phyloP scores from a whole-genome alignment of 1,140 invertebrate genomes.

The Chironomus striatipennis region DNA sequence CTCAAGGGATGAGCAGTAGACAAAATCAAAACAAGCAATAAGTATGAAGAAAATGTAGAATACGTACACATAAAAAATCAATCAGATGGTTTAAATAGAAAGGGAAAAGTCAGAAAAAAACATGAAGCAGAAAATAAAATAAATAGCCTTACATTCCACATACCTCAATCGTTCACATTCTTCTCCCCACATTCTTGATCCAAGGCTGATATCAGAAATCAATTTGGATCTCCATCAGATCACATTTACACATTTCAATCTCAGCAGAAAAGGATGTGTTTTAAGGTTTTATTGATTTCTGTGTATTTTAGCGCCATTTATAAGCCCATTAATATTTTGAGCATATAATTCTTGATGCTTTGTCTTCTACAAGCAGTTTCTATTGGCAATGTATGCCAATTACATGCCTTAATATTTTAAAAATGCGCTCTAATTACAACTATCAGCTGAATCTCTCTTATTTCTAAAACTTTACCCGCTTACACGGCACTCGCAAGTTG shows the following conservation, averaged over 20 bases:
- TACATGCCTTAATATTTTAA: too few relatives aligned
- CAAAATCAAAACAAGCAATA: too few relatives aligned
- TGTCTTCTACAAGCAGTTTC: too few relatives aligned
- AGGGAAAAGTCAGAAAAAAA: neutral
- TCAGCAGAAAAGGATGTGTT: neutral
- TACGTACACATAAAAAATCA: neutral
- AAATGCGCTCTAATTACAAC: too few relatives aligned
- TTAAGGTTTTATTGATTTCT: slow-evolving; percentile 15
- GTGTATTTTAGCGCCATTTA: neutral
- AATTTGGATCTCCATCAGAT: slow-evolving; percentile 18
- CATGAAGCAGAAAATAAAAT: neutral
- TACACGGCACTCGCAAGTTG: too few relatives aligned
- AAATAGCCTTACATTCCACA: slow-evolving; percentile 16
- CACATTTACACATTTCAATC: slow-evolving; percentile 19
- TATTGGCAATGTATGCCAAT: too few relatives aligned
- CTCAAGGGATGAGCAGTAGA: too few relatives aligned
- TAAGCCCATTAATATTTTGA: neutral
- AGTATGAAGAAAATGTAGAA: too few relatives aligned
- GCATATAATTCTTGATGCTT: too few relatives aligned
- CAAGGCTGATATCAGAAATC: neutral
- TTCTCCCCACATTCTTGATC: neutral
- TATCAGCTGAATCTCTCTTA: too few relatives aligned
- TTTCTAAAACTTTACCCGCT: too few relatives aligned
- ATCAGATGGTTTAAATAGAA: neutral
- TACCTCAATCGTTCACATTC: neutral